These are phyloP conservation scores for Oasisia sp. DNA, from an alignment of 2,888 invertebrate species.

Conservation along the genomic window DNA sequence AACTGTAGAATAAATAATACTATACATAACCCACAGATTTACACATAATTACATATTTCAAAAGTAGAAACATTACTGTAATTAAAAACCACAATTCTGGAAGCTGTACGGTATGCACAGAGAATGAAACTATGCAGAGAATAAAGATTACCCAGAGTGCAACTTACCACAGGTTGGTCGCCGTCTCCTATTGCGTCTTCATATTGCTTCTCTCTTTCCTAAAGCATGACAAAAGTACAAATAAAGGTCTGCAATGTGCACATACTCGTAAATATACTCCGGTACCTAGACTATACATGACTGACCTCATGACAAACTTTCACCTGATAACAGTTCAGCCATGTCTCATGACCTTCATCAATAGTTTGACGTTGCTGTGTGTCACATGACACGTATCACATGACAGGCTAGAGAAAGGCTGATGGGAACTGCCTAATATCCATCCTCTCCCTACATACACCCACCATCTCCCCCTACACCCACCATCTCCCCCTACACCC, in stretches of 20 bases:
- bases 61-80: too few species aligned
- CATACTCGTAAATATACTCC: neutral
- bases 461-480: neutral
- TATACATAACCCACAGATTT: too few species aligned
- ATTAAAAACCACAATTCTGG: too few species aligned
- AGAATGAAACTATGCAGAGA: neutral
- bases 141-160: neutral
- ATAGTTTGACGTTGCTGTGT: too few species aligned
- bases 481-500: neutral
- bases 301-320: neutral
- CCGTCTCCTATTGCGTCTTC: slow-evolving; percentile 67
- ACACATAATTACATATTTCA: too few species aligned
- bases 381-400: too few species aligned
- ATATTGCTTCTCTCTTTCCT: slow-evolving; percentile 75
- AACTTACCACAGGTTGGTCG: slow-evolving; percentile 64
- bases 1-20: too few species aligned
- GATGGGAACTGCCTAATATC: neutral
- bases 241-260: neutral
- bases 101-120: too few species aligned
- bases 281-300: neutral
- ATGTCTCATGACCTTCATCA: too few species aligned
- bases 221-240: slow-evolving; percentile 47
- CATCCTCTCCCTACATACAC: neutral
- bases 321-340: too few species aligned
- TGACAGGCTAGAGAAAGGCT: too few species aligned